A percentile compares a stretch with the other conserved stretches of the same genome.
phyloP scores from a whole-genome alignment of 2,113 vertebrate genomes.

The Polyodon spathula region DNA sequence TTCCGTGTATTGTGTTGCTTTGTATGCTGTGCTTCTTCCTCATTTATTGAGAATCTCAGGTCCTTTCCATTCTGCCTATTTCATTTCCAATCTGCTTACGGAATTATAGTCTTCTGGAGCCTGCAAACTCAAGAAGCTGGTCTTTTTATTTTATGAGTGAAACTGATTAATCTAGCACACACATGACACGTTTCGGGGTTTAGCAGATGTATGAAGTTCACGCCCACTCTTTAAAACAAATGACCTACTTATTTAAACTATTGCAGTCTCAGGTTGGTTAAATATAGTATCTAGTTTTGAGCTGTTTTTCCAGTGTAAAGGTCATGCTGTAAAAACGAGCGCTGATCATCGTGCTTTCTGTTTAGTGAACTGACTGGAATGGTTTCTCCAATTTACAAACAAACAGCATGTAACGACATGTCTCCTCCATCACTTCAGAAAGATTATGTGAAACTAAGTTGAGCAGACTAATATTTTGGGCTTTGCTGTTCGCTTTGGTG shows the following conservation, averaged over 20 bases:
- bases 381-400: too few species aligned
- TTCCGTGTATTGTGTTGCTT: slow-evolving; percentile 10
- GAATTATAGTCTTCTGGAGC: background rate
- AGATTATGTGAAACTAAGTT: too few species aligned
- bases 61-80: slow-evolving; percentile 10
- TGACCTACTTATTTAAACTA: slow-evolving; percentile 12
- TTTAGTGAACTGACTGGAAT: too few species aligned
- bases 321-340: background rate
- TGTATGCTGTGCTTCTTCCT: background rate
- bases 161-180: background rate
- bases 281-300: slow-evolving; percentile 1
- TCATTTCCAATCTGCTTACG: background rate
- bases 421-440: too few species aligned
- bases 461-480: too few species aligned
- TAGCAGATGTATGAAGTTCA: slow-evolving; percentile 7
- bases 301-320: slow-evolving; percentile 2
- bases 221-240: slow-evolving; percentile 12
- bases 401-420: too few species aligned
- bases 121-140: background rate
- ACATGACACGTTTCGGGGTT: background rate
- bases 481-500: too few species aligned
- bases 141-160: background rate
- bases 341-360: too few species aligned
- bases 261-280: slow-evolving; percentile 1
- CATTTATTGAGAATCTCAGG: slow-evolving; percentile 8